A percentile compares a stretch with the other conserved stretches of the same genome.
Conservation (phyloP, 2,797 vertebrate genomes). For the Echeneis naucrates region DNA sequence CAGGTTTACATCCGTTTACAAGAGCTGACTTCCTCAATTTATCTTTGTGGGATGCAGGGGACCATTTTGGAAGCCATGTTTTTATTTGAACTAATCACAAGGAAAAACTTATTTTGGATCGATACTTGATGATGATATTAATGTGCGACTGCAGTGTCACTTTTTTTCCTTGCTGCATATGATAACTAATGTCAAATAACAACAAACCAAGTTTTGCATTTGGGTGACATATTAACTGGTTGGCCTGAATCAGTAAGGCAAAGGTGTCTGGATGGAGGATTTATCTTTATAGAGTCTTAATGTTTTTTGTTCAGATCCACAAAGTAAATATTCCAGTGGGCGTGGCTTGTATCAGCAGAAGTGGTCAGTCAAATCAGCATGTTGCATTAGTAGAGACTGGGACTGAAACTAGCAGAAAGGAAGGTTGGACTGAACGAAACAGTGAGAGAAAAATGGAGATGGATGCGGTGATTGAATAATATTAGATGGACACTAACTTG, state of each 20-base stretch:
- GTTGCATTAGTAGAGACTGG: background rate
- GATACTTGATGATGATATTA: background rate
- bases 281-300: background rate
- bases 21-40: background rate
- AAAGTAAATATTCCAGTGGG: background rate
- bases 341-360: background rate
- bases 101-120: background rate
- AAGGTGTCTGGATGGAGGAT: background rate
- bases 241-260: background rate
- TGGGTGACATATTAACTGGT: background rate
- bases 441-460: slow-evolving; percentile 25
- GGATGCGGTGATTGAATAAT: slow-evolving; percentile 39
- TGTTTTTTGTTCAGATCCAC: background rate
- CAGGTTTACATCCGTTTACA: background rate
- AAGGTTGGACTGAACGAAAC: slow-evolving; percentile 36
- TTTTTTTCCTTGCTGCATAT: background rate
- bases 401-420: slow-evolving; percentile 4
- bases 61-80: no score
- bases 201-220: background rate
- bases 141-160: no score
- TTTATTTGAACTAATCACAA: background rate
- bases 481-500: slow-evolving; percentile 61
- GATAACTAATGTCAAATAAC: background rate
- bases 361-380: background rate
- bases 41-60: background rate